These are phyloP conservation scores for Phacellophora camtschatica DNA, from an alignment of 30 jellyfish, hydroid and myxozoan genomes.

Conservation along the genomic window DNA sequence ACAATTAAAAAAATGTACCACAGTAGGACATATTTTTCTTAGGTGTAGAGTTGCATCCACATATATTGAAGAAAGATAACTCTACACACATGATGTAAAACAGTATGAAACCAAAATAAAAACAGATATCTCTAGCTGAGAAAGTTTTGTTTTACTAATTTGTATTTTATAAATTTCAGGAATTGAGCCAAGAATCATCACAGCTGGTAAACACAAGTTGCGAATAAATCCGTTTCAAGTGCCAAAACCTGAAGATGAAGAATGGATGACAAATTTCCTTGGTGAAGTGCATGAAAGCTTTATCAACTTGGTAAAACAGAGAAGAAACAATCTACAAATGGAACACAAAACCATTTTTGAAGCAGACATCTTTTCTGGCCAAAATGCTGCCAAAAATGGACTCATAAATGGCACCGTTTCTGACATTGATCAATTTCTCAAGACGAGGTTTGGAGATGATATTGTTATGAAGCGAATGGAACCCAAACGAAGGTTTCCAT, in stretches of 20 bases:
- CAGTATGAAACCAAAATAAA: no score
- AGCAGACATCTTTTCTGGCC: constrained; percentile 76
- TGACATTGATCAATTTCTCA: constrained; percentile 30
- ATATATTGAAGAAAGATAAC: no score
- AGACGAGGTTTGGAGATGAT: constrained; percentile 58
- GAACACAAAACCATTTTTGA: constrained; percentile 67
- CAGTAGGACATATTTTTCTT: no score
- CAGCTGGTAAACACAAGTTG: constrained; percentile 80
- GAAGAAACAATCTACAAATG: constrained; percentile 55
- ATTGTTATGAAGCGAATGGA: constrained; percentile 28
- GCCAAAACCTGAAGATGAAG: constrained; percentile 59
- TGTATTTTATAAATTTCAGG: constrained; percentile 3
- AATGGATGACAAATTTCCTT: constrained; percentile 35
- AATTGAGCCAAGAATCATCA: constrained; percentile 64
- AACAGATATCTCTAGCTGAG: no score
- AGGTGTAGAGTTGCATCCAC: no score
- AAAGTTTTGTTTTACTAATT: neutral
- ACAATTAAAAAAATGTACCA: no score
- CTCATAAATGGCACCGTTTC: constrained; percentile 74
- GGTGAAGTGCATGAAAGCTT: constrained; percentile 58
- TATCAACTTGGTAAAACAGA: constrained; percentile 59
- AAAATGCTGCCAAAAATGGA: constrained; percentile 68
- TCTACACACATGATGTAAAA: no score
- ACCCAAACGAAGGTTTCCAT: constrained; percentile 17
- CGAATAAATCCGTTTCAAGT: constrained; percentile 74